Conservation (phyloP, 2,888 invertebrate genomes). For the Unio pictorum region DNA sequence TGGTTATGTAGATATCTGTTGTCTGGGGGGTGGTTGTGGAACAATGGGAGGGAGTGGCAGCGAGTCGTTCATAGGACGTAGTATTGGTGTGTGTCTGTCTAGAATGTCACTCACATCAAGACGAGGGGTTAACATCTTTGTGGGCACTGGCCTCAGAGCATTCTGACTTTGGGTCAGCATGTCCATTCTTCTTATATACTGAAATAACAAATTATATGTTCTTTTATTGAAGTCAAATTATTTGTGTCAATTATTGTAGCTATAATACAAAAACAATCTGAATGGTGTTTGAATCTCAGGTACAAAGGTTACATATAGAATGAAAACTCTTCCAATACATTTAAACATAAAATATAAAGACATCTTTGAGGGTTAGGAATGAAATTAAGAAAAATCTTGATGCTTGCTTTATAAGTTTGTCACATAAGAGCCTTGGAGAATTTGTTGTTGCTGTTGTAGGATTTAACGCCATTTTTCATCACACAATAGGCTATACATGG, state of each 20-base stretch:
- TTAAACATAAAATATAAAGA: no score
- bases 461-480: no score
- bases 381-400: no score
- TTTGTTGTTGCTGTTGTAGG: no score
- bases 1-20: no score
- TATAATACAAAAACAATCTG: neutral
- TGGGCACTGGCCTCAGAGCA: slow-evolving; percentile 50
- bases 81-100: slow-evolving; percentile 59
- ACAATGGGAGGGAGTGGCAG: slow-evolving; percentile 60
- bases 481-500: no score
- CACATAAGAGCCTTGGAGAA: no score
- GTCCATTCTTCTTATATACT: slow-evolving; percentile 57
- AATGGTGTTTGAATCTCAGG: neutral
- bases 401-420: no score
- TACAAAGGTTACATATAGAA: neutral
- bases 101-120: slow-evolving; percentile 56
- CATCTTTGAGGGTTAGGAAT: no score
- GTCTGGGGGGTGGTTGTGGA: slow-evolving; percentile 46
- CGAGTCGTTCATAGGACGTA: slow-evolving; percentile 52
- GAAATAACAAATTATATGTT: slow-evolving; percentile 15
- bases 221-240: no score
- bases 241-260: neutral
- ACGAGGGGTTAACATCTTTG: slow-evolving; percentile 38
- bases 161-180: slow-evolving; percentile 49
- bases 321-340: neutral